Base-by-base conservation (phyloP, 2,888 invertebrate species). In the Pristionchus mayeri region DNA sequence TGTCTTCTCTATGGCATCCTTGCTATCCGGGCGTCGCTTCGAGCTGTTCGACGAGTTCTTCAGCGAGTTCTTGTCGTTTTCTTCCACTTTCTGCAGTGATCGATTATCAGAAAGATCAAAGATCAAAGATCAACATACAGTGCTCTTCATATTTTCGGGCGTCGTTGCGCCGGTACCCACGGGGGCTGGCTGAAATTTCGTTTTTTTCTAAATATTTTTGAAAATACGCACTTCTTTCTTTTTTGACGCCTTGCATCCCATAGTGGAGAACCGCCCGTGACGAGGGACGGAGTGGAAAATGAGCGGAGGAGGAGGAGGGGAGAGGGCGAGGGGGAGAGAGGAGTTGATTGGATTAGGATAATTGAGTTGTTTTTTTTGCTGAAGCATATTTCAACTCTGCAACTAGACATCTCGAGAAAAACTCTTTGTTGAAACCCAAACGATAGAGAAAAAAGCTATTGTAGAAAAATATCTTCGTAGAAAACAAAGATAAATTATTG, bases 161-260 rank as follows among this genome's bases (percentile, higher is more conserved):
- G 21, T 37, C 71, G 40, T 71, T 3, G n/a, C 71, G 71, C n/a
- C 30, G 24, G n/a, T 24, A 7, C 18, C 24, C 21, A n/a, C 71
- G n/a, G n/a, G n/a, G n/a, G n/a, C n/a, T 44, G 71, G 71, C 37
- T 40, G 71, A 13, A 44, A 4, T 13, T 3, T n/a, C 7, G n/a
- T 1, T 44, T 44, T 44, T 9, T 44, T 6, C 13, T n/a, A n/a
- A 9, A 63, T 63, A 34, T 34, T 18, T 18, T 11, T 16, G 24
- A 44, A 71, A 50, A 50, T 13, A 13, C 16, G n/a, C 40, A 11
- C 4, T 50, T 50, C 48, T 50, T 48, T 40, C n/a, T 40, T 37
- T 21, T 50, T 78, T n/a, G 76, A 50, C 9, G 27, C 76, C 7
- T 24, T 78, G 76, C 76, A 78, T 16, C 76, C 76, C 76, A 78